A percentile compares a stretch with the other conserved stretches of the same genome.
These are phyloP conservation scores for Didymodactylos carnosus DNA, from an alignment of 2,888 invertebrate genomes.

Conservation along the genomic window DNA sequence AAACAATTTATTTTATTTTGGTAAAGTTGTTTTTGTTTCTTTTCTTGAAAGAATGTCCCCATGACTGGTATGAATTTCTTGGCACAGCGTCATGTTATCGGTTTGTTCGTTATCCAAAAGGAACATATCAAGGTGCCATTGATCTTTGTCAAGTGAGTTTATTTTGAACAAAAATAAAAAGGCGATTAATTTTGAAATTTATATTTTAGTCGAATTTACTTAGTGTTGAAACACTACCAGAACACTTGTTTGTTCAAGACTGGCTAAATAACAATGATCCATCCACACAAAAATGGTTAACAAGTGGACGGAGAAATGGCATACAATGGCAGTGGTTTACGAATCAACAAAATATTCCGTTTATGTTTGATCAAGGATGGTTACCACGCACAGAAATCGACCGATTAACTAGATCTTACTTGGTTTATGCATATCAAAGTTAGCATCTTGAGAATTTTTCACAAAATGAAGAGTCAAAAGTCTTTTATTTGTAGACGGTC, in stretches of 20 bases:
- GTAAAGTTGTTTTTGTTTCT: not conserved
- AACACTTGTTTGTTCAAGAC: slow-evolving; percentile 14
- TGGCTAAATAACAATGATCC: slow-evolving; percentile 7
- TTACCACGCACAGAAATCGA: not conserved
- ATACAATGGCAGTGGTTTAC: slow-evolving; percentile 3
- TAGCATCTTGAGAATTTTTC: not conserved
- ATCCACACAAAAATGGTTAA: slow-evolving; percentile 4
- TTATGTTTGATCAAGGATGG: slow-evolving; percentile 8
- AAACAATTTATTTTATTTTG: too few relatives aligned
- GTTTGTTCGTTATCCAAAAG: slow-evolving; percentile 5
- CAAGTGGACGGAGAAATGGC: slow-evolving; percentile 8
- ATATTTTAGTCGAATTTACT: not conserved
- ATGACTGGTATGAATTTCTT: slow-evolving; percentile 11
- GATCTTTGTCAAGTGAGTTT: slow-evolving; percentile 5
- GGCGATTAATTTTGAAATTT: not conserved
- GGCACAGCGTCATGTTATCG: slow-evolving; percentile 9
- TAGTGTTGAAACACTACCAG: slow-evolving; percentile 6
- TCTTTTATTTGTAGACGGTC: slow-evolving; percentile 2
- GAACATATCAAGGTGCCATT: slow-evolving; percentile 1
- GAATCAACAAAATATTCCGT: not conserved
- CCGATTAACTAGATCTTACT: not conserved
- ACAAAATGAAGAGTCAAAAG: too few relatives aligned
- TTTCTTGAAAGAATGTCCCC: slow-evolving; percentile 5
- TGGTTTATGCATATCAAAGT: slow-evolving; percentile 13
- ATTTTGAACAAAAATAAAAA: not conserved